These are phyloP conservation scores for Geotrypetes seraphini DNA, from an alignment of 2,797 vertebrate species.

Conservation along the genomic window DNA sequence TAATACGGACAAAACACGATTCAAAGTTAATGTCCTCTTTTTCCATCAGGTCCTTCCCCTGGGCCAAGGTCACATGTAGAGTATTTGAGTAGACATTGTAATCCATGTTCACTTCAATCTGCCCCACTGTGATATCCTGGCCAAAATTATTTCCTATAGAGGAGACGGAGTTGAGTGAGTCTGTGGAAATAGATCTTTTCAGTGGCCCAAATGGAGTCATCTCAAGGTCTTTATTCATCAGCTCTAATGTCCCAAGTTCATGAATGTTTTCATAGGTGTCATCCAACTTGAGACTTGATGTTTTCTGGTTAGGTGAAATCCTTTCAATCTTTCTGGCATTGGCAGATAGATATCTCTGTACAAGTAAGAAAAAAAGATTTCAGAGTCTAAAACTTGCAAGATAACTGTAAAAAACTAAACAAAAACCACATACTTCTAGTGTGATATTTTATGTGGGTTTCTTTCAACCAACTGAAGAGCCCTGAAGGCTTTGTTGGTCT, in stretches of 20 bases:
- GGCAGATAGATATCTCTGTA: constrained; percentile 59
- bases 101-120: constrained; percentile 87
- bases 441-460: too few species aligned
- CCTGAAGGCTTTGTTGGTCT: too few species aligned
- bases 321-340: constrained; percentile 40
- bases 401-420: too few species aligned
- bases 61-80: constrained; percentile 77
- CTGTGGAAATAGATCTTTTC: constrained; percentile 80
- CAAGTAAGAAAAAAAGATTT: too few species aligned
- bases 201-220: constrained; percentile 59
- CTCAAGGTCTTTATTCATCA: constrained; percentile 79
- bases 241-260: constrained; percentile 83
- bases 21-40: constrained; percentile 83
- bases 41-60: constrained; percentile 94
- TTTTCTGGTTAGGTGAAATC: constrained; percentile 53
- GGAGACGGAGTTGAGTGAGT: constrained; percentile 90
- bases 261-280: constrained; percentile 76
- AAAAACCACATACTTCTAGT: too few species aligned
- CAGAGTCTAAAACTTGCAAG: too few species aligned
- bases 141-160: constrained; percentile 92
- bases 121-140: constrained; percentile 85
- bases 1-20: constrained; percentile 85
- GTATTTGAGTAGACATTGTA: constrained; percentile 52
- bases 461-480: too few species aligned
- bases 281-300: constrained; percentile 66